Evolutionary conservation across 2,888 invertebrate species (phyloP).

Genomic region (Epistrophe grossulariae): DNA sequence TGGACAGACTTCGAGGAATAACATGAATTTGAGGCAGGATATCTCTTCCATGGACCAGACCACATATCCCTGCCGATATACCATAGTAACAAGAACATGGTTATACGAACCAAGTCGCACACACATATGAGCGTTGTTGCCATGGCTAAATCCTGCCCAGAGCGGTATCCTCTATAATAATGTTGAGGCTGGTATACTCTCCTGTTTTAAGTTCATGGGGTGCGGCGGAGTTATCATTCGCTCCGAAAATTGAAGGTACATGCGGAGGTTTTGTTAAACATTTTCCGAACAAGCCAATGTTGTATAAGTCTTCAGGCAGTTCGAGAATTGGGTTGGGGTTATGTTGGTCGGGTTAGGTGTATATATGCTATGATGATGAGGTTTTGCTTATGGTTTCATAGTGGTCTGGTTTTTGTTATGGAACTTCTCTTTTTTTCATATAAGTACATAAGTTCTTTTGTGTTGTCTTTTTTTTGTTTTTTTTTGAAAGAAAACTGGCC

Average conservation of each 20-base stretch:
- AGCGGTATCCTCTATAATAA: conserved; percentile 60
- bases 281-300: conserved; percentile 77
- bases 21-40: conserved; percentile 66
- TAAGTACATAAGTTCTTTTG: conserved; percentile 43
- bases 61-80: conserved; percentile 55
- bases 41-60: conserved; percentile 43
- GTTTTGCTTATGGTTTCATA: conserved; percentile 52
- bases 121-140: conserved; percentile 48
- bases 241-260: conserved; percentile 74
- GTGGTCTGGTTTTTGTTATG: conserved; percentile 43
- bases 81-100: conserved; percentile 58
- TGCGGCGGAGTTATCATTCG: conserved; percentile 66
- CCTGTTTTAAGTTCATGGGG: conserved; percentile 48
- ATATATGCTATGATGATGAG: conserved; percentile 54
- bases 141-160: conserved; percentile 44
- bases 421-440: conserved; percentile 35
- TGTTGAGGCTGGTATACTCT: conserved; percentile 41
- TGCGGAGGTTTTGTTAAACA: conserved; percentile 78
- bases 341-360: conserved; percentile 63
- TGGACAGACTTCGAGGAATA: conserved; percentile 56
- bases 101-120: conserved; percentile 53
- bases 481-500: conserved; percentile 58
- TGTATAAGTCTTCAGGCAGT: conserved; percentile 77
- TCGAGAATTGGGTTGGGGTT: conserved; percentile 75
- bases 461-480: conserved; percentile 45